phyloP scores from a whole-genome alignment of 1,140 invertebrate species.

The Macrosteles quadrilineatus region DNA sequence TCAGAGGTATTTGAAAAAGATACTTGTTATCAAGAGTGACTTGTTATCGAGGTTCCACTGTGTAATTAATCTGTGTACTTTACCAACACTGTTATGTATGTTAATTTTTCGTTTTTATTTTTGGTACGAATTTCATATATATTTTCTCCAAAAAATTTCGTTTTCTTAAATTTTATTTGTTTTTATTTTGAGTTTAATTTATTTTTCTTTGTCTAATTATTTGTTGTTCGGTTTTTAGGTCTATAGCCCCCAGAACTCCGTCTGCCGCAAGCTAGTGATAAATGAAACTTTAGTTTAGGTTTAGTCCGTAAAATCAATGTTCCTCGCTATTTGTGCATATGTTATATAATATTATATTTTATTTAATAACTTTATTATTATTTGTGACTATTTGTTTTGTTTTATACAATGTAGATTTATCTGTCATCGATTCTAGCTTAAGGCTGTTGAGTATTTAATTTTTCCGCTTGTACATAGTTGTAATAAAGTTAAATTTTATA shows the following conservation, averaged over 20 bases:
- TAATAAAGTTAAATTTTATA: slow-evolving; percentile 26
- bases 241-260: not conserved
- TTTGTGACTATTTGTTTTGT: slow-evolving; percentile 27
- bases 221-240: slow-evolving; percentile 25
- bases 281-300: not conserved
- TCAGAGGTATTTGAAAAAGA: too few species aligned
- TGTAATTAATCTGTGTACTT: too few species aligned
- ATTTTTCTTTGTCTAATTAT: slow-evolving; percentile 4
- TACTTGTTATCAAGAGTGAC: too few species aligned
- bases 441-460: slow-evolving; percentile 22
- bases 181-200: not conserved
- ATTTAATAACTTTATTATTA: slow-evolving; percentile 19
- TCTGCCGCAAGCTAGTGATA: slow-evolving; percentile 14
- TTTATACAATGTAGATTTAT: slow-evolving; percentile 29
- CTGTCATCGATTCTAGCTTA: not conserved
- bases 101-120: not conserved
- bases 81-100: too few species aligned
- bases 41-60: too few species aligned
- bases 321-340: slow-evolving; percentile 17
- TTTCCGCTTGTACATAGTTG: slow-evolving; percentile 26
- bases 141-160: not conserved
- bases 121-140: not conserved
- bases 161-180: too few species aligned
- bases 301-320: slow-evolving; percentile 7
- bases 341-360: slow-evolving; percentile 31